phyloP scores from a whole-genome alignment of 2,113 vertebrate species.

The Paramormyrops kingsleyae region DNA sequence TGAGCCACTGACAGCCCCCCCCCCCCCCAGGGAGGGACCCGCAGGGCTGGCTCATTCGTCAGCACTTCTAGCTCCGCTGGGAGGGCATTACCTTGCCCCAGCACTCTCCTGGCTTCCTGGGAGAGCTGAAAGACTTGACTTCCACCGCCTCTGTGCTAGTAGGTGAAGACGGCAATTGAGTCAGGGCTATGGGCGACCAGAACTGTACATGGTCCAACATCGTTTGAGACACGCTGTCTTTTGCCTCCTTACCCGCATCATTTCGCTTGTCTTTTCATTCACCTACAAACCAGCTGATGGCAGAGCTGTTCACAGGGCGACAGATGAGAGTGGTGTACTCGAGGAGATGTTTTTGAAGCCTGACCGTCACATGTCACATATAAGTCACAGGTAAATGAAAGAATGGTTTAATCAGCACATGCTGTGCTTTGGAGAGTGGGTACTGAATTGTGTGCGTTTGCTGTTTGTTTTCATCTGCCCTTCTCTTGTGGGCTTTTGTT shows the following conservation, averaged over 20 bases:
- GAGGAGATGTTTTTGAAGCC: conserved; percentile 1
- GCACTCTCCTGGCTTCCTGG: conserved; percentile 57
- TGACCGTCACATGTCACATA: conserved; percentile 57
- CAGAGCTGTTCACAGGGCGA: background rate
- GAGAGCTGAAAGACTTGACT: conserved; percentile 97
- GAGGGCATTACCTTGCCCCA: conserved; percentile 97
- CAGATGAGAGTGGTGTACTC: background rate
- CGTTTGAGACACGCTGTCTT: conserved; percentile 31
- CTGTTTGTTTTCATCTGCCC: conserved; percentile 50
- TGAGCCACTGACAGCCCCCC: conserved; percentile 81
- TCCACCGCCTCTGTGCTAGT: conserved; percentile 98
- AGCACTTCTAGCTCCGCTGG: conserved; percentile 94
- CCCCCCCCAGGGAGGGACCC: conserved; percentile 67
- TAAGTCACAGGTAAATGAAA: conserved; percentile 64
- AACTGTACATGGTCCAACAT: conserved; percentile 73
- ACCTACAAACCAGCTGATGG: background rate
- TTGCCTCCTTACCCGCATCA: conserved; percentile 36
- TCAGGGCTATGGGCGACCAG: conserved; percentile 91
- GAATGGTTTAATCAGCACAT: conserved; percentile 57
- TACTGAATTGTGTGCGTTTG: conserved; percentile 52
- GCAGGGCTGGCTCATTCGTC: conserved; percentile 76
- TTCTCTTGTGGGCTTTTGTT: conserved; percentile 47
- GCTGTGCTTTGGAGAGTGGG: conserved; percentile 50
- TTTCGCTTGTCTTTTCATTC: background rate
- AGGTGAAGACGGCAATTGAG: conserved; percentile 85